Percentiles rank a stretch among this genome's conserved stretches.
Conservation (phyloP, 2,113 vertebrate genomes). For the Hiodon tergisus region DNA sequence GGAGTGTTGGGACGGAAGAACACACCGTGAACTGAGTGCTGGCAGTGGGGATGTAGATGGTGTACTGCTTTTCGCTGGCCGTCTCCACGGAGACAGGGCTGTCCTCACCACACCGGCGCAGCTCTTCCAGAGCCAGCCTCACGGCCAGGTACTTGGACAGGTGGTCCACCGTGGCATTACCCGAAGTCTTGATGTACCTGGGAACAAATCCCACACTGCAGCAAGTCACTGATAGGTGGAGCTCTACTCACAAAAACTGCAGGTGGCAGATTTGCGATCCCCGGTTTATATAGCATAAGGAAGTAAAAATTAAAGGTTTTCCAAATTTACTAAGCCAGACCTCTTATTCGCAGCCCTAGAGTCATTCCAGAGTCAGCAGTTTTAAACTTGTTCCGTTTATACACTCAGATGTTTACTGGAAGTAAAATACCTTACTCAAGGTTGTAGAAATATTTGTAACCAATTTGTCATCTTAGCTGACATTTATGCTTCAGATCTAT, state of each 20-base stretch:
- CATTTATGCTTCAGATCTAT: too few relatives aligned
- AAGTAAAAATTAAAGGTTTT: too few relatives aligned
- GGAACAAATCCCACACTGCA: constrained; percentile 51
- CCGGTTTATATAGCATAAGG: too few relatives aligned
- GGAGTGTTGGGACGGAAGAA: constrained; percentile 16
- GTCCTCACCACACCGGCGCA: constrained; percentile 85
- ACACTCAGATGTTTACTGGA: too few relatives aligned
- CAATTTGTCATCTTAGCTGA: too few relatives aligned
- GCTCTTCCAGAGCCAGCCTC: constrained; percentile 87
- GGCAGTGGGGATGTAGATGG: constrained; percentile 93
- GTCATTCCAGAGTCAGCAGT: too few relatives aligned
- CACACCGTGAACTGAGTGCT: constrained; percentile 93
- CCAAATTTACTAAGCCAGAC: too few relatives aligned
- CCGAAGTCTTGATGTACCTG: constrained; percentile 95
- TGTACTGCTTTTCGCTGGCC: constrained; percentile 97
- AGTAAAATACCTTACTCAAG: too few relatives aligned
- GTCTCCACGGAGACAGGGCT: constrained; percentile 89
- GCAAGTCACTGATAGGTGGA: neutral
- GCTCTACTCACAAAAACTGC: neutral
- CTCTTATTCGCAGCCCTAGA: too few relatives aligned
- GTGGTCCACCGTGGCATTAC: constrained; percentile 93
- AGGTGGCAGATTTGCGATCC: neutral
- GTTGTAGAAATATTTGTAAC: too few relatives aligned
- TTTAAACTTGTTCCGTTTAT: too few relatives aligned
- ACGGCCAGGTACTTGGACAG: constrained; percentile 94